Evolutionary conservation across 2,888 invertebrate genomes (phyloP), one percentile per base, ranked within the genome.

Genomic region (Leptogaster cylindrica): DNA sequence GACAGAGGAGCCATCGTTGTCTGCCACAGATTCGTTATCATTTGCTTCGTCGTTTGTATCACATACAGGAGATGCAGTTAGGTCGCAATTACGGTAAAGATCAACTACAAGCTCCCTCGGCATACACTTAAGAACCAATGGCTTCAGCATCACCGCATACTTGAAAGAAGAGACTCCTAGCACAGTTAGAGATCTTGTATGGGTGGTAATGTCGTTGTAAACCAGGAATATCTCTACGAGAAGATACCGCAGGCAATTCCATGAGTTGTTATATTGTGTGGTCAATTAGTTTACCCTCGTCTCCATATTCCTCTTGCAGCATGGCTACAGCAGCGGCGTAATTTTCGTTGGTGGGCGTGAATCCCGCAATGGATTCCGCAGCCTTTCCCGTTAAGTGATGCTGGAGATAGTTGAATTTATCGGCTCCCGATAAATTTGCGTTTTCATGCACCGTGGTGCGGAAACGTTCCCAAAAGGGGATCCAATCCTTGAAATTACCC

Each of bases 261-360:
- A 46, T 46, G 3, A 46, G 20, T 8, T 46, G 16, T 14, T 46
- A 20, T 7, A 46, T 18, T 14, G 16, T 14, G 10, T 46, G 16
- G 16, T 46, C 20, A 3, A 46, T 18, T 5, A 46, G 10, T 8
- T 46, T 46, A 18, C 12, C 46, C 4, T 1, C 12, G 10, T 46
- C 46, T 18, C 46, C 46, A 18, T 46, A 46, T n/a, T 2, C 16
- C 18, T 46, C 46, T 46, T 46, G 46, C 20, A 46, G 46, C 20
- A 18, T 8, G 3, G 46, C 6, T 10, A 44, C 18, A 18, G 44
- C 16, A 12, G 3, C 46, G 14, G 10, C 7, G 39, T 39, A 39
- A 10, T 39, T 39, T 10, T 39, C 39, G 14, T 39, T 14, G 12
- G 12, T 12, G 10, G 1, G 39, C 14, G 14, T 39, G 14, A 39